Evolutionary conservation across 2,113 vertebrate genomes (phyloP), one percentile per base, ranked within the genome.

Genomic region (Ranitomeya variabilis): DNA sequence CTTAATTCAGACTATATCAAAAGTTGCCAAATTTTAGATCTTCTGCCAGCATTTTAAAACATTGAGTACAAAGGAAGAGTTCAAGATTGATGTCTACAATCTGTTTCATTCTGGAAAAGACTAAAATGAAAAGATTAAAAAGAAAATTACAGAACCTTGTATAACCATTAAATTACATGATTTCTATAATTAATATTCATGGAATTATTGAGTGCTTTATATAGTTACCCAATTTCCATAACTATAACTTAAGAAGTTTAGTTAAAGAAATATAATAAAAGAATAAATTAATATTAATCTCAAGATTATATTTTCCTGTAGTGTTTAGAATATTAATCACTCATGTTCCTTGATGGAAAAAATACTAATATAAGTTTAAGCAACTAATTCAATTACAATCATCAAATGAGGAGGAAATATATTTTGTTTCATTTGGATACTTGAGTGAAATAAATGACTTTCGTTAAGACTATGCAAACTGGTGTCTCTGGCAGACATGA

Each of bases 251-350:
- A 67, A 12, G 15, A 73, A 73, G 69, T 73, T 73, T 37, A 73
- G 69, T 73, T 73, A 15, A 73, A 37, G 26, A 73, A 73, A 31
- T 69, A 69, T 73, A 64, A 64, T 64, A 73, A 73, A 13, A 73
- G 69, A 73, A 73, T 73, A 73, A 73, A 73, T 73, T 23, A 73
- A 73, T 13, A 15, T 73, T 31, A 73, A 73, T 73, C 69, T 73
- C 26, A 7, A 15, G 15, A 73, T 73, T 73, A 73, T 26, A 0
- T 31, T 37, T 73, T 73, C 26, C 37, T 16, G 26, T 73, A 16
- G 1, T 6, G 2, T 73, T 73, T 16, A 73, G 26, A 26, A 37
- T 73, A 73, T 37, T 73, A 37, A 37, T 73, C 26, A 7, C 31
- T 37, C 69, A 12, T 73, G 69, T 12, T 31, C 16, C 69, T 73